These are phyloP conservation scores for Rhinatrema bivittatum DNA, from an alignment of 2,797 vertebrate genomes.

Conservation along the genomic window DNA sequence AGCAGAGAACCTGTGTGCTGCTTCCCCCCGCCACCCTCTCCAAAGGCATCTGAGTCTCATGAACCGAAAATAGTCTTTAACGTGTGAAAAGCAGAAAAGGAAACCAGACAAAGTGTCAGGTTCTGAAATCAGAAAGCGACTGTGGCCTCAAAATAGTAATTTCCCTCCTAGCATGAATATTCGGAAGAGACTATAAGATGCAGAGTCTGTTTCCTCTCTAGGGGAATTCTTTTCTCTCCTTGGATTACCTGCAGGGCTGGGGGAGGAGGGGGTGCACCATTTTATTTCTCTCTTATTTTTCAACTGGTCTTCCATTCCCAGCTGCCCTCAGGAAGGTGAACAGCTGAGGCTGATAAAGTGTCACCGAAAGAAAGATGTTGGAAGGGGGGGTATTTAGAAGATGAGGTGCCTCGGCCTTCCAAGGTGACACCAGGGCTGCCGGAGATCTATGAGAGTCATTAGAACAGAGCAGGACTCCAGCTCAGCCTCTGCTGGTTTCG, in stretches of 20 bases:
- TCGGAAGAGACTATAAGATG: conserved; percentile 23
- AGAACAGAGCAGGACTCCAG: too few species aligned
- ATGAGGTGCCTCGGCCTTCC: too few species aligned
- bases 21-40: conserved; percentile 40
- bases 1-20: conserved; percentile 2
- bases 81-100: conserved; percentile 33
- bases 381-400: too few species aligned
- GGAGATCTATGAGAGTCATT: too few species aligned
- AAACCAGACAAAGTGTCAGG: conserved; percentile 22
- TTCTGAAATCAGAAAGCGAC: conserved; percentile 16
- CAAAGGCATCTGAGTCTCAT: conserved; percentile 48
- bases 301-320: not conserved
- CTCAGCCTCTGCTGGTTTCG: too few species aligned
- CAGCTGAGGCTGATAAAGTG: too few species aligned
- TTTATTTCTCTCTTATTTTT: not conserved
- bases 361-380: too few species aligned
- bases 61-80: conserved; percentile 49
- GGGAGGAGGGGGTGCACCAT: not conserved
- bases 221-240: conserved; percentile 1
- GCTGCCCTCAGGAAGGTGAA: too few species aligned
- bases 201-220: conserved; percentile 31
- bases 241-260: not conserved
- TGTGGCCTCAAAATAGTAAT: conserved; percentile 2
- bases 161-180: not conserved
- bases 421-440: too few species aligned